A percentile compares a stretch with the other conserved stretches of the same genome.
These are phyloP conservation scores for Sebastes iracundus DNA, from an alignment of 2,797 vertebrate species.

Conservation along the genomic window DNA sequence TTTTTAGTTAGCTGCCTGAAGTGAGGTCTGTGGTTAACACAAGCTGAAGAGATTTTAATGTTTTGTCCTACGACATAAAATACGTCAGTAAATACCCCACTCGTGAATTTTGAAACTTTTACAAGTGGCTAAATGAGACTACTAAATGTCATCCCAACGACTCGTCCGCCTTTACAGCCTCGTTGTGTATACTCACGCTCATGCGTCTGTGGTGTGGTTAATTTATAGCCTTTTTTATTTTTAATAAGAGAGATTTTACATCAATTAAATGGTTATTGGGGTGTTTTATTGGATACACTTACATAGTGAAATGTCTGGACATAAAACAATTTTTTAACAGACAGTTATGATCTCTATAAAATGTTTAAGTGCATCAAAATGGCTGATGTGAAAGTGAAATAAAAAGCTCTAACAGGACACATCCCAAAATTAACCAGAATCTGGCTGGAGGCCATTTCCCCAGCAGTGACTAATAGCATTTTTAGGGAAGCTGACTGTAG, in stretches of 20 bases:
- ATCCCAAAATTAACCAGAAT: not conserved
- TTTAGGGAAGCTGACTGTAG: constrained; percentile 7
- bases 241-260: not conserved
- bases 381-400: not conserved
- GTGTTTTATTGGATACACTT: not conserved
- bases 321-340: not conserved
- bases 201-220: fast-evolving
- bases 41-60: too few species aligned
- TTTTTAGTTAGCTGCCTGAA: too few species aligned
- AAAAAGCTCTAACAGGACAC: not conserved
- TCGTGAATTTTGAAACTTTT: not conserved
- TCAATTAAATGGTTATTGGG: not conserved
- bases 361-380: not conserved
- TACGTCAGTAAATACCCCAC: not conserved
- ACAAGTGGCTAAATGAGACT: not conserved
- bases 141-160: not conserved
- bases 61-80: not conserved
- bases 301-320: not conserved
- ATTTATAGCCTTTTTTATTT: too few species aligned
- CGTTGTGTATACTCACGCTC: too few species aligned
- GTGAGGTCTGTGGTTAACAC: too few species aligned
- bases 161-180: too few species aligned
- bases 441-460: not conserved
- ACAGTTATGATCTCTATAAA: not conserved
- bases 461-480: not conserved